Conservation (phyloP, 2,113 vertebrate species). For the Fukomys damarensis region DNA sequence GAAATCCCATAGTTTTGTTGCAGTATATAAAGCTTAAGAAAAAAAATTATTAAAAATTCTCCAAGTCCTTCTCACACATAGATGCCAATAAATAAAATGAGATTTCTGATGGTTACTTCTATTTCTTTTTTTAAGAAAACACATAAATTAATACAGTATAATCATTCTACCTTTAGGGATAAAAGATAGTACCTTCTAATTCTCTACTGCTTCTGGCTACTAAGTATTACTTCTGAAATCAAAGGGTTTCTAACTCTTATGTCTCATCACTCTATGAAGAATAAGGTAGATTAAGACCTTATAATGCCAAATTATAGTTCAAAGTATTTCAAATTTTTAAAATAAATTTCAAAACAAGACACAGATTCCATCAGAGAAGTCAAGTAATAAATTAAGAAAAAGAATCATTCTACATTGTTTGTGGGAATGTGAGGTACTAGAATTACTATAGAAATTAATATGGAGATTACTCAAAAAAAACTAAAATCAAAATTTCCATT, state of each 20-base stretch:
- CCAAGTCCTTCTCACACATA: background rate
- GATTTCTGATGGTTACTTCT: background rate
- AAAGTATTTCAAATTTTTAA: background rate
- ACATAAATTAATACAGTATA: constrained; percentile 16
- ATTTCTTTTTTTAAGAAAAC: constrained; percentile 28
- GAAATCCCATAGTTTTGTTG: background rate
- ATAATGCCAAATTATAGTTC: constrained; percentile 15
- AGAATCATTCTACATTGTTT: background rate
- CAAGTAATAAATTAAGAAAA: background rate
- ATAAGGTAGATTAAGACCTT: background rate
- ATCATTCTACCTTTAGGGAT: background rate
- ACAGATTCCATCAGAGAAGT: background rate
- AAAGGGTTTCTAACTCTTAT: constrained; percentile 34
- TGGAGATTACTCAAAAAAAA: background rate
- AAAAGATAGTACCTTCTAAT: background rate
- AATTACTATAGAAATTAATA: background rate
- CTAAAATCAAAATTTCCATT: background rate
- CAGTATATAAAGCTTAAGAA: constrained; percentile 10
- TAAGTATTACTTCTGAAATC: constrained; percentile 55
- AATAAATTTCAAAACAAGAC: background rate
- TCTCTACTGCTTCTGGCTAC: constrained; percentile 35
- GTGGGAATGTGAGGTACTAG: background rate
- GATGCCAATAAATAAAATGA: background rate
- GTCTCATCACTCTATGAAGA: background rate
- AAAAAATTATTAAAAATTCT: background rate